A percentile compares a stretch with the other conserved stretches of the same genome.
Evolutionary conservation across 2,888 invertebrate genomes (phyloP).

Genomic region (Microplitis deprimator): DNA sequence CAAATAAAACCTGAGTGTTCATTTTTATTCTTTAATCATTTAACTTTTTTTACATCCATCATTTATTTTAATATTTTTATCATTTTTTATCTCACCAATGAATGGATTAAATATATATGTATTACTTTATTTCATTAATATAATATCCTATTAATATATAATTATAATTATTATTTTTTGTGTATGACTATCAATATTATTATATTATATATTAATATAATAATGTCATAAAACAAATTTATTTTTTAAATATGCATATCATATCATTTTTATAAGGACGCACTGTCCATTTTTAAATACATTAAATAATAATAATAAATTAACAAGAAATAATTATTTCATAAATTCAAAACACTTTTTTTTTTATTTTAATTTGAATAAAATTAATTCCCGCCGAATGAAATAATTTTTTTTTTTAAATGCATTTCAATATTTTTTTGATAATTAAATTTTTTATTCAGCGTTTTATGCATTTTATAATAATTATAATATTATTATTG

Average conservation of each 20-base stretch:
- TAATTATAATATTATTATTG: too few relatives aligned
- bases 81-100: background rate
- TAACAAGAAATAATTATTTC: background rate
- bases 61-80: background rate
- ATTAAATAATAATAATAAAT: background rate
- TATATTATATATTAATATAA: conserved; percentile 66
- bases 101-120: conserved; percentile 53
- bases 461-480: too few relatives aligned
- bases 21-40: background rate
- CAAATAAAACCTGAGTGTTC: conserved; percentile 13
- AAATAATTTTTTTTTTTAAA: too few relatives aligned
- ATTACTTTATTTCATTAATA: conserved; percentile 57
- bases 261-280: conserved; percentile 70
- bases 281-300: conserved; percentile 44
- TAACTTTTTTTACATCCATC: background rate
- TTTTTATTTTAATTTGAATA: too few relatives aligned
- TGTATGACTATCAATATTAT: conserved; percentile 68
- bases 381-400: too few relatives aligned
- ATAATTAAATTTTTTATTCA: too few relatives aligned
- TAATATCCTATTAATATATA: conserved; percentile 66
- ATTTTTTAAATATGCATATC: conserved; percentile 72
- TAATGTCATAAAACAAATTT: conserved; percentile 54
- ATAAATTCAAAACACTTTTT: too few relatives aligned
- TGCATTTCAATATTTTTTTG: too few relatives aligned
- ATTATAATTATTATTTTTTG: conserved; percentile 63